Evolutionary conservation across 2,888 invertebrate species (phyloP), one percentile per base, ranked within the genome.

Genomic region (Leptopilina drosophilae): DNA sequence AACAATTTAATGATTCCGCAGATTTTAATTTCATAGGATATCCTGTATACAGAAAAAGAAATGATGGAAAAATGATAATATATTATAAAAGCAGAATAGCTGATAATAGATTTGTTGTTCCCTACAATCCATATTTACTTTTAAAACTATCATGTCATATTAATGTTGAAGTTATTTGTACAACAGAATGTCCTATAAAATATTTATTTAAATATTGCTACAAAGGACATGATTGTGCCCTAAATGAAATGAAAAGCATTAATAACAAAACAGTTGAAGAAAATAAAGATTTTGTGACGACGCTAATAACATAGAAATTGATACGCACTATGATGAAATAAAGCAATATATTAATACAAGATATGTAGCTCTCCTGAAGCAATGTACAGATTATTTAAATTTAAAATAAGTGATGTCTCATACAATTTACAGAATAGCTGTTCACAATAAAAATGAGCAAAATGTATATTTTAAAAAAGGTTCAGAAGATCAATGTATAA

Each of bases 41-140:
- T 65, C 77, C 80, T 12, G 4, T 26, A 62, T 77, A 80, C 64
- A 62, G 64, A 42, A 15, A 73, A 40, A 67, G 65, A 64, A 73
- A 79, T 56, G 49, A 77, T 69, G 14, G n/a, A 2, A 49, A 7
- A 64, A 46, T 0, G 33, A 77, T 79, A 2, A 40, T 9, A 26
- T 62, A 20, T 77, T 6, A 26, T 12, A 4, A 11, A 46, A 49
- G 46, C 11, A 66, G 7, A 64, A 9, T 11, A 12, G 69, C 53
- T 26, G 66, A 66, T 62, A 79, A 59, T 77, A 49, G 62, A 14
- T 77, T 42, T 40, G 40, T 78, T 15, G 40, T 78, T 14, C 67
- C 64, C 3, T 26, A 20, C 26, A 64, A 64, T 64, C 7, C 20
- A 8, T 64, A 64, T 26, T 26, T 26, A 49, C 14, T 77, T 40